Percentiles rank a stretch among this genome's conserved stretches.
Conservation (phyloP, 2,888 invertebrate genomes). For the Lymantria monacha region DNA sequence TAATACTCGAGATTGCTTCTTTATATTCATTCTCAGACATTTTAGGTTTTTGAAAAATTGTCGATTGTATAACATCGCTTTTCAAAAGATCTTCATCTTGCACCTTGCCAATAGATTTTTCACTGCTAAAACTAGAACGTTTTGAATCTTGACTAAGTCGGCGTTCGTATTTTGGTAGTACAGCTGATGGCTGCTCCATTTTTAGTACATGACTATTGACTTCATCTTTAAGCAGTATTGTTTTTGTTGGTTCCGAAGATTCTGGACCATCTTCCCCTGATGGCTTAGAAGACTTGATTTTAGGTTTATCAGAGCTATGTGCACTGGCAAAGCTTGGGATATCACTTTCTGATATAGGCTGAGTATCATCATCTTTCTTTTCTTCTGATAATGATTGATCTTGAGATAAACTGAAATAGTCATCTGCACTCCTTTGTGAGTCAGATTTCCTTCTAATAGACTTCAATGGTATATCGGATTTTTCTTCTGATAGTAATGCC, state of each 20-base stretch:
- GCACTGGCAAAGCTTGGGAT: conserved; percentile 86
- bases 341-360: conserved; percentile 82
- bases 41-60: conserved; percentile 26
- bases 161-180: conserved; percentile 55
- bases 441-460: conserved; percentile 86
- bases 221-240: conserved; percentile 58
- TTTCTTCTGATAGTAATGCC: conserved; percentile 74
- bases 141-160: conserved; percentile 71
- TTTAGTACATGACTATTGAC: conserved; percentile 29
- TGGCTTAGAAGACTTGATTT: conserved; percentile 58
- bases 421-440: conserved; percentile 82
- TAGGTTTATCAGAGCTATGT: conserved; percentile 77
- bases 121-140: conserved; percentile 70
- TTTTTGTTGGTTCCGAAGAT: conserved; percentile 57
- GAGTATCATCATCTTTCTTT: conserved; percentile 83
- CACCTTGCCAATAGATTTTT: conserved; percentile 67
- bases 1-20: conserved; percentile 43
- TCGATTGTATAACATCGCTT: conserved; percentile 13
- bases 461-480: conserved; percentile 79
- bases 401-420: conserved; percentile 84
- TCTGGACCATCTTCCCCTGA: conserved; percentile 56
- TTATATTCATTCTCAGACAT: conserved; percentile 51
- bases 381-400: conserved; percentile 83
- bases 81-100: conserved; percentile 51
- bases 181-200: conserved; percentile 26